Base-by-base conservation (phyloP, 2,888 invertebrate genomes). In the Danaus chrysippus region DNA sequence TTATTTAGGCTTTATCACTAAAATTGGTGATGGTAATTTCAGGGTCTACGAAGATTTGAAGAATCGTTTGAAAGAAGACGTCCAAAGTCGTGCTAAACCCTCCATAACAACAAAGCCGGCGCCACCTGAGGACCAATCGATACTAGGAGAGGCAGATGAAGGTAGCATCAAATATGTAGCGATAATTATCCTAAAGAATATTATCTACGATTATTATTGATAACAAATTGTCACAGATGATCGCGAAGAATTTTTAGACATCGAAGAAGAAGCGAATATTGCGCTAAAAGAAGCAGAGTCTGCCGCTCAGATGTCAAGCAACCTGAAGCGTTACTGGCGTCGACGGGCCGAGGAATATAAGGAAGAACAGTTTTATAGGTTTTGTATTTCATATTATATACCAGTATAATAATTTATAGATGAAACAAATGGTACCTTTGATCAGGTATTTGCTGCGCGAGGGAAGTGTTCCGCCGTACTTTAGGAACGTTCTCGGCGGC, bases 401-500 rank as follows among this genome's bases (percentile, higher is more conserved):
- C 3, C 34, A 46, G 34, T 9, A 41, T 46, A 11, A 42, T 52
- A 54, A 15, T 12, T n/a, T 8, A 17, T n/a, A 34, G 53, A 13
- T 1, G 41, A 49, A 6, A 46, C n/a, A 5, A 46, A n/a, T 5
- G 17, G 17, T 49, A 49, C 17, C 11, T 49, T 49, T 49, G 5
- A 17, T 34, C 62, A 83, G 83, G 55, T 74, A 79, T 59, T 73
- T 82, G 0, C 77, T 90, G 5, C 84, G 88, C 1, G 84, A 87
- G 59, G 84, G 83, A 59, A 81, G 72, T 53, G 87, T 90, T 0
- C 89, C 90, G 1, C 86, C 85, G 0, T 91, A 89, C 70, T 91
- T 88, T 74, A 76, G 76, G n/a, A 90, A 91, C 67, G 74, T 90
- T 1, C 79, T 90, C 13, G 90, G 89, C 1, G 90, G 90, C 2